A percentile compares a stretch with the other conserved stretches of the same genome.
phyloP scores from a whole-genome alignment of 2,888 invertebrate species.

The Temnothorax rugatulus region DNA sequence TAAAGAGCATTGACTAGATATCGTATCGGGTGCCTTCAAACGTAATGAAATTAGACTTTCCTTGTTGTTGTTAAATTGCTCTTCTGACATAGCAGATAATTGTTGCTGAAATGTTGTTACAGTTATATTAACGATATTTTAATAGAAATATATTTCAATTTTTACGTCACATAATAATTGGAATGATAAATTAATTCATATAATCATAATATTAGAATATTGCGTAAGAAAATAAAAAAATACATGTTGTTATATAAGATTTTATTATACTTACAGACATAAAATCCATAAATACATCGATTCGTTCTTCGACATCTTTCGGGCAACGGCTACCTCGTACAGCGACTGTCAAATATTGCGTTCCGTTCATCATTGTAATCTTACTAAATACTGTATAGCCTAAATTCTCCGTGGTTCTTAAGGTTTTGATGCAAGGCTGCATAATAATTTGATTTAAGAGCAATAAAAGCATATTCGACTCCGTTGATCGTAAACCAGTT shows the following conservation, averaged over 20 bases:
- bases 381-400: constrained; percentile 96
- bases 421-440: constrained; percentile 95
- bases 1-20: constrained; percentile 89
- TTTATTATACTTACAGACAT: constrained; percentile 89
- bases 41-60: constrained; percentile 90
- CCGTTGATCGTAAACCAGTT: constrained; percentile 85
- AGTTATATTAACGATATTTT: constrained; percentile 24
- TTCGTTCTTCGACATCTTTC: constrained; percentile 93
- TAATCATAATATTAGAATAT: neutral
- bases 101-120: constrained; percentile 87
- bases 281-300: constrained; percentile 93
- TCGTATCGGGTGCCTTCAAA: constrained; percentile 96
- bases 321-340: constrained; percentile 95
- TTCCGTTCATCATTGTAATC: constrained; percentile 90
- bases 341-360: constrained; percentile 93
- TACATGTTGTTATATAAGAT: too few relatives aligned
- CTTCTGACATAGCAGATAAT: constrained; percentile 91
- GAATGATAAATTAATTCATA: neutral
- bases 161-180: neutral
- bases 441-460: constrained; percentile 95
- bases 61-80: constrained; percentile 94
- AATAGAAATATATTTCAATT: constrained; percentile 5
- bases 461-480: constrained; percentile 93
- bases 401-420: constrained; percentile 96
- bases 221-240: neutral